Evolutionary conservation across 2,888 invertebrate genomes (phyloP).

Genomic region (Koerneria pararmatus): DNA sequence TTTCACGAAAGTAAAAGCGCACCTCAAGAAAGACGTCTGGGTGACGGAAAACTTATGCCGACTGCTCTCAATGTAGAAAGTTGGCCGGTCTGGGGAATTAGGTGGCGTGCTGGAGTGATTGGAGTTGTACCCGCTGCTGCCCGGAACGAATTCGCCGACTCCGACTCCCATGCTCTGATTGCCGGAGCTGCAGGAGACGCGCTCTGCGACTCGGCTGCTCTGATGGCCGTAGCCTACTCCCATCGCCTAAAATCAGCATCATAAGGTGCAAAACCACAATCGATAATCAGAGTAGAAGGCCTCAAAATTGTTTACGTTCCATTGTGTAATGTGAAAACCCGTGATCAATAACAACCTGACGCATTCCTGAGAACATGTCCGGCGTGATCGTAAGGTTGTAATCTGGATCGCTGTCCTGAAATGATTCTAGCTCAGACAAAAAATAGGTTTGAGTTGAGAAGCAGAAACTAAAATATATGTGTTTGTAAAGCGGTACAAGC

Average conservation of each 20-base stretch:
- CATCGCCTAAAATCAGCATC: too few species aligned
- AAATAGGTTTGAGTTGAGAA: too few species aligned
- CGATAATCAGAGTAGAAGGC: background rate
- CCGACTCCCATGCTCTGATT: constrained; percentile 7
- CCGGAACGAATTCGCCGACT: background rate
- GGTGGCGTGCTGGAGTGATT: constrained; percentile 19
- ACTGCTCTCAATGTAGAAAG: constrained; percentile 44
- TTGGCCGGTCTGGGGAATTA: constrained; percentile 30
- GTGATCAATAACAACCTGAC: constrained; percentile 24
- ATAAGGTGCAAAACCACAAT: background rate
- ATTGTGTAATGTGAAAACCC: background rate
- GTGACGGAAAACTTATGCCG: constrained; percentile 50
- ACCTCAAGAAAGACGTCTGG: constrained; percentile 34
- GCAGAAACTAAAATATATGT: too few species aligned
- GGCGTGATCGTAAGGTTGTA: constrained; percentile 56
- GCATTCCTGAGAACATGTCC: constrained; percentile 48
- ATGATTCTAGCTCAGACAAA: too few species aligned
- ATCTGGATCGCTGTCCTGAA: constrained; percentile 55
- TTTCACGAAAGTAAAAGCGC: too few species aligned
- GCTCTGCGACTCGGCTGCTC: background rate
- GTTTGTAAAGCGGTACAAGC: too few species aligned
- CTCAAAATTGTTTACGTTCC: background rate
- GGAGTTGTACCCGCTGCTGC: constrained; percentile 10
- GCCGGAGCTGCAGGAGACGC: constrained; percentile 3
- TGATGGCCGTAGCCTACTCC: background rate